These are phyloP conservation scores for Heliothis subflexa DNA, from an alignment of 1,140 invertebrate species.

Conservation along the genomic window DNA sequence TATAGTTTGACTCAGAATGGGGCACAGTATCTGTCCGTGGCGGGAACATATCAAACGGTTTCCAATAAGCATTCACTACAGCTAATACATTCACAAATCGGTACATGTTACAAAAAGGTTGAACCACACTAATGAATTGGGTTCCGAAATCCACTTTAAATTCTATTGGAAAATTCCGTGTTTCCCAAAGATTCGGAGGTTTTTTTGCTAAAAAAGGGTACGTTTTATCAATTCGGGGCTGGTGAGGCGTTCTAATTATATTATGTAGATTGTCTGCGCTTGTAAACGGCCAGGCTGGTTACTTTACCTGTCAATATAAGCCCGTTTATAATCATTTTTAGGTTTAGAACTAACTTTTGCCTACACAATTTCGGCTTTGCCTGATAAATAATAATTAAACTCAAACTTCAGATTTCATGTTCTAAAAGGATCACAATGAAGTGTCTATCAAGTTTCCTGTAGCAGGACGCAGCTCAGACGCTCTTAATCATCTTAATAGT, in stretches of 20 bases:
- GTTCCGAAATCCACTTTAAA: constrained; percentile 47
- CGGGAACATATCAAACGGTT: neutral
- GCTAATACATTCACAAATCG: constrained; percentile 25
- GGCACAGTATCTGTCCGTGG: neutral
- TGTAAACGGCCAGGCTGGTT: constrained; percentile 5
- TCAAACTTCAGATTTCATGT: neutral
- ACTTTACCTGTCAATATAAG: neutral
- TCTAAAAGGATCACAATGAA: neutral
- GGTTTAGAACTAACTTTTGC: neutral
- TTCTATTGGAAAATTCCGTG: constrained; percentile 46
- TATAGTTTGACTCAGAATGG: neutral
- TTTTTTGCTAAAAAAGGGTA: constrained; percentile 43
- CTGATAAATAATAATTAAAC: neutral
- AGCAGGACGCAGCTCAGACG: neutral
- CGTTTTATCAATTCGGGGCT: constrained; percentile 45
- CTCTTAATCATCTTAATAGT: neutral
- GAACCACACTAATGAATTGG: constrained; percentile 41
- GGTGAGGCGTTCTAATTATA: constrained; percentile 45
- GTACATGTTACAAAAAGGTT: constrained; percentile 12
- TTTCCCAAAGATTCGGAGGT: constrained; percentile 16
- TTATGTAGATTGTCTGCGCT: constrained; percentile 45
- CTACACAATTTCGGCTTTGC: neutral
- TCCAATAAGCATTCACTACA: neutral
- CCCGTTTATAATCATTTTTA: neutral
- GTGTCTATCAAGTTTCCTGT: neutral